Conservation (phyloP, 2,113 vertebrate genomes). For the Tachuris rubrigastra region DNA sequence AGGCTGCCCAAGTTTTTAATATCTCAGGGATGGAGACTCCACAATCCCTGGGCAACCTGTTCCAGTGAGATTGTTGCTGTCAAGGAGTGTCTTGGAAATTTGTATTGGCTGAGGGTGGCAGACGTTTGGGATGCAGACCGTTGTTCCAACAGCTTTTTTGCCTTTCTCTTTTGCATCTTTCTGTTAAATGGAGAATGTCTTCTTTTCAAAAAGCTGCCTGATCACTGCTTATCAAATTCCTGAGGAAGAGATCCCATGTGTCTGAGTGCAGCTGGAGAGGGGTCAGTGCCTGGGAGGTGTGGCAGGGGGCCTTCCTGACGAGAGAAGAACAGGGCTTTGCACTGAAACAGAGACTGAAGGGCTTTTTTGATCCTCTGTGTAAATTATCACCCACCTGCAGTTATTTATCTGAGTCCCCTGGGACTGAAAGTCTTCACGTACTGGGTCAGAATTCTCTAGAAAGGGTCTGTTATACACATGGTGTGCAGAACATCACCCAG, state of each 20-base stretch:
- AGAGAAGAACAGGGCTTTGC: background rate
- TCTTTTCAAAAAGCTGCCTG: background rate
- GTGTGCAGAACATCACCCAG: background rate
- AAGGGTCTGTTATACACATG: background rate
- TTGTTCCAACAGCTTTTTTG: background rate
- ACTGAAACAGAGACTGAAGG: background rate
- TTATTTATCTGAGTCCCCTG: background rate
- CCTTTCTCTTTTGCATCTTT: background rate
- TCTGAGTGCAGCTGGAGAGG: background rate
- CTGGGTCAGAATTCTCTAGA: background rate
- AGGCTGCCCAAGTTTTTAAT: background rate
- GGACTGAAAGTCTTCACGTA: background rate
- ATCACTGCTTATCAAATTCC: background rate
- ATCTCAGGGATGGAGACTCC: background rate
- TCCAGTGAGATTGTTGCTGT: background rate
- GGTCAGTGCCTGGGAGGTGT: background rate
- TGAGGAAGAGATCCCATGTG: background rate
- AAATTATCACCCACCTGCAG: background rate
- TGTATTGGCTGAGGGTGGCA: background rate
- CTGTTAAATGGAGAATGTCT: fast-evolving
- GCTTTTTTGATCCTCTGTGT: background rate
- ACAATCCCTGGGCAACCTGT: background rate
- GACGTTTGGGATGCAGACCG: background rate
- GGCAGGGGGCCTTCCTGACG: background rate
- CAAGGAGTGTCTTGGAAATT: background rate